Evolutionary conservation across 2,888 invertebrate genomes (phyloP), one percentile per base, ranked within the genome.

Genomic region (Apamea crenata): DNA sequence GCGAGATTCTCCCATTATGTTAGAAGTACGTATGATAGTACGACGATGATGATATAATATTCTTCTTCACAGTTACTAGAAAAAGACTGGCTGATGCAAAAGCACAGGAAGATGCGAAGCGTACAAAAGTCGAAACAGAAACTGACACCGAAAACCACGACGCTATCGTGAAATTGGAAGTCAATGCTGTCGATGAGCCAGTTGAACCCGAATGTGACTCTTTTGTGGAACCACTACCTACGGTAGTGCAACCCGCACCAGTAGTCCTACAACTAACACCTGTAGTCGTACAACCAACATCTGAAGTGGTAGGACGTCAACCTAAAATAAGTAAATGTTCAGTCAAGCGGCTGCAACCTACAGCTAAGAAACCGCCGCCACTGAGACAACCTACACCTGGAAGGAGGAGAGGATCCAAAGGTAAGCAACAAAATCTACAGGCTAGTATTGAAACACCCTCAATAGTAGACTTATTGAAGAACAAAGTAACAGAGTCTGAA

Each of bases 51-150:
- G 25, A 44, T 36, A 16, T 36, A 10, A 78, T 36, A 44, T 69
- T 74, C 3, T 61, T 67, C 29, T 72, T 86, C 79, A 66, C 85
- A 91, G 91, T 77, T 18, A 82, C 91, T 44, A 88, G 86, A 76
- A 91, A 90, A 78, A 87, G 89, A 74, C 72, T 79, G 74, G 90
- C 91, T 0, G 89, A 89, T 77, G 75, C 89, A 12, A 88, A 85
- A 65, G 77, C 74, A 67, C 36, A 80, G n/a, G 70, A 74, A 70
- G 68, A 75, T 75, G 73, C 69, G 16, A 87, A 84, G 69, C 32
- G 32, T 40, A 1, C 44, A 8, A 77, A 83, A 78, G 40, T 68
- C 2, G 78, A 82, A 59, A 0, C 32, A 12, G 18, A n/a, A 68
- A 53, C 14, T 21, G 70, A 59, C 0, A n/a, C 36, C 10, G 63